phyloP scores from a whole-genome alignment of 2,888 invertebrate genomes.

The Dasypogon diadema region DNA sequence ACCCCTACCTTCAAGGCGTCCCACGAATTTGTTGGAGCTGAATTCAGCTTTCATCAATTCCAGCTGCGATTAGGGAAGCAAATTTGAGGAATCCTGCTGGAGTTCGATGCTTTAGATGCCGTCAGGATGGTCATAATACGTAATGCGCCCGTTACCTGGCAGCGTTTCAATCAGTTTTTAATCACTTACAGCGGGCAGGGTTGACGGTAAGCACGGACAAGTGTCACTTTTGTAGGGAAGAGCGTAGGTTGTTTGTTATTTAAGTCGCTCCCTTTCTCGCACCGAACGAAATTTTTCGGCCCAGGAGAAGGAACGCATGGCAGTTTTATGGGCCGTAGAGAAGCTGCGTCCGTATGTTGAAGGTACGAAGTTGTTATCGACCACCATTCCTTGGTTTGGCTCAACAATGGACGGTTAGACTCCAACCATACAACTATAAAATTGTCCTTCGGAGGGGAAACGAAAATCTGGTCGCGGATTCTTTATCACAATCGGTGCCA shows the following conservation, averaged over 20 bases:
- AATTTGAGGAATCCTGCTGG: background rate
- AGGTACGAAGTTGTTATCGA: slow-evolving; percentile 53
- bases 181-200: background rate
- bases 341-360: slow-evolving; percentile 54
- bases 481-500: background rate
- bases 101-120: background rate
- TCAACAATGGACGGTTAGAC: slow-evolving; percentile 54
- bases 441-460: slow-evolving; percentile 1
- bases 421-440: background rate
- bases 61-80: background rate
- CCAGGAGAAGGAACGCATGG: slow-evolving; percentile 55
- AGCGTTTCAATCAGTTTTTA: background rate
- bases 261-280: slow-evolving; percentile 1
- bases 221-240: background rate
- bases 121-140: background rate
- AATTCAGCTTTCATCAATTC: background rate
- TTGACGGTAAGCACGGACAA: background rate
- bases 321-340: slow-evolving; percentile 53
- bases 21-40: background rate
- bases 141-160: background rate
- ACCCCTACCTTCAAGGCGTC: background rate
- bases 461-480: background rate
- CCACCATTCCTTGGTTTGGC: slow-evolving; percentile 54
- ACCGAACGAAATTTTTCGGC: slow-evolving; percentile 20
- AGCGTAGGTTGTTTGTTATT: background rate